Conservation (phyloP, 2,113 vertebrate genomes). For the Mustelus asterias region DNA sequence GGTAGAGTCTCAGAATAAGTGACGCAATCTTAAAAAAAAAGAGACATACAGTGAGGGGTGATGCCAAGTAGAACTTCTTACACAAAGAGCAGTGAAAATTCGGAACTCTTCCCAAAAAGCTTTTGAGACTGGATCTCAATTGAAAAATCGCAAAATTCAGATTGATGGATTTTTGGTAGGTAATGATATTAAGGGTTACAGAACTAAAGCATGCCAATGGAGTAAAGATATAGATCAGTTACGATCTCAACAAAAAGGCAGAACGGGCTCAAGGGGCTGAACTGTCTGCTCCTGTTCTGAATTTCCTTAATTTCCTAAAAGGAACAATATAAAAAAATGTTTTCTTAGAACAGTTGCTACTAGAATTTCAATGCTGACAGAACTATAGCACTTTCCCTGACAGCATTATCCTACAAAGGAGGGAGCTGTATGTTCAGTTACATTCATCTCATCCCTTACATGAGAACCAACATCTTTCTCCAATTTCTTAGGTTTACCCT, state of each 20-base stretch:
- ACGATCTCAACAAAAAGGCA: background rate
- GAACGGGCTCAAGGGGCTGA: background rate
- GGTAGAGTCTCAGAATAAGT: background rate
- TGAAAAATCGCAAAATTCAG: background rate
- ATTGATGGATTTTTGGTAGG: background rate
- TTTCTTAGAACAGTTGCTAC: background rate
- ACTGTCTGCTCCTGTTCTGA: background rate
- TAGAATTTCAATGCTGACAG: background rate
- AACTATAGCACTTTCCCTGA: background rate
- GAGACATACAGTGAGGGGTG: background rate
- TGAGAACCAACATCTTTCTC: background rate
- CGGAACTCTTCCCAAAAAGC: background rate
- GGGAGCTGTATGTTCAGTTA: background rate
- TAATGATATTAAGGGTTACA: background rate
- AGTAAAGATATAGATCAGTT: background rate
- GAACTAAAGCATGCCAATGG: background rate
- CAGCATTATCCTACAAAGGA: background rate
- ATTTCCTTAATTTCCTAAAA: background rate
- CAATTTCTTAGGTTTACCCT: background rate
- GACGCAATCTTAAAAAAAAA: background rate
- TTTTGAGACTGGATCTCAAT: background rate
- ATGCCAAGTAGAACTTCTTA: background rate
- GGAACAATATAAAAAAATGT: background rate
- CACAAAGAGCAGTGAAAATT: background rate
- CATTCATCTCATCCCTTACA: background rate